Evolutionary conservation across 1,140 invertebrate species (phyloP).

Genomic region (Nephila pilipes): DNA sequence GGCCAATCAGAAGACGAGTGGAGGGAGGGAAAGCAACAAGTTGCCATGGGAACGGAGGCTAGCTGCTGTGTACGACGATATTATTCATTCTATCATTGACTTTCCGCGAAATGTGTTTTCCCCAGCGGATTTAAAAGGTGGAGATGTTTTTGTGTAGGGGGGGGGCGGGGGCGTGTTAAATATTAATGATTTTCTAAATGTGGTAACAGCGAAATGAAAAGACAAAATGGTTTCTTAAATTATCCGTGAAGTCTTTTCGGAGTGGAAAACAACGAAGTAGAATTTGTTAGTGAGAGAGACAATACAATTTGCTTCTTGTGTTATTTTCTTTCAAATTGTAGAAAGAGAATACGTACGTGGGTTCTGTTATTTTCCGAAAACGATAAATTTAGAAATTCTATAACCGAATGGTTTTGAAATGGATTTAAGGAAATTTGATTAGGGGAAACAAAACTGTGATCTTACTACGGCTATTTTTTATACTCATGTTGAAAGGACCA

Average conservation of each 20-base stretch:
- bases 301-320: not conserved
- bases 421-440: not conserved
- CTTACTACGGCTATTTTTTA: too few species aligned
- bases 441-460: too few species aligned
- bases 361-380: not conserved
- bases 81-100: slow-evolving; percentile 65
- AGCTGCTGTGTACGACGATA: slow-evolving; percentile 27
- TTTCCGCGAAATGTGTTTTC: slow-evolving; percentile 43
- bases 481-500: too few species aligned
- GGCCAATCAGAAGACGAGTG: slow-evolving; percentile 55
- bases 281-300: not conserved
- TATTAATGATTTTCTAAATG: slow-evolving; percentile 57
- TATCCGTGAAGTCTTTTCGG: not conserved
- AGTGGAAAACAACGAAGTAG: not conserved
- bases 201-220: slow-evolving; percentile 12
- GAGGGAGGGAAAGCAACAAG: slow-evolving; percentile 72
- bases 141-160: slow-evolving; percentile 19
- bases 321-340: not conserved
- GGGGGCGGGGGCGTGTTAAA: not conserved
- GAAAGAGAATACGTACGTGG: not conserved
- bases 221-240: not conserved
- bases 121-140: not conserved
- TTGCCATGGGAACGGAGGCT: slow-evolving; percentile 68
- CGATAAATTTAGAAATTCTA: not conserved
- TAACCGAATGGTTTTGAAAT: not conserved